Evolutionary conservation across 35 echinoderm and acorn worm genomes (phyloP).

Genomic region (Chiridota heheva): DNA sequence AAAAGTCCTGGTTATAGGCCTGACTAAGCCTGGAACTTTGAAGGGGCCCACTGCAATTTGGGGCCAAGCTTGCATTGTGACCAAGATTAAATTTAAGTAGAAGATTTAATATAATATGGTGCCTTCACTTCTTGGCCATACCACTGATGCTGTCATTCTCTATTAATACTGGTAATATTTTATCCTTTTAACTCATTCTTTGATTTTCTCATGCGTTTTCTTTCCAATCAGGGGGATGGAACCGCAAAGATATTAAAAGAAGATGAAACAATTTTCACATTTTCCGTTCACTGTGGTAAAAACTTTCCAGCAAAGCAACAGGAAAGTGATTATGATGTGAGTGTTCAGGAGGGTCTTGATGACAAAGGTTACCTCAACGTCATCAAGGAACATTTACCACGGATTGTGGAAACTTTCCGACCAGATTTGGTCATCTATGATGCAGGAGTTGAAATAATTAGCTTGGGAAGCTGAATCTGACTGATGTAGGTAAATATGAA

Average conservation of each 20-base stretch:
- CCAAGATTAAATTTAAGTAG: too few relatives aligned
- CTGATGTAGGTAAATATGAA: constrained; percentile 44
- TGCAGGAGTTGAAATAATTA: constrained; percentile 81
- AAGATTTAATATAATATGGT: too few relatives aligned
- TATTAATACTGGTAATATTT: too few relatives aligned
- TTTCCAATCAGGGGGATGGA: constrained; percentile 57
- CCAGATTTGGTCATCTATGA: constrained; percentile 70
- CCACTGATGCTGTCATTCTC: too few relatives aligned
- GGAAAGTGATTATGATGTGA: constrained; percentile 70
- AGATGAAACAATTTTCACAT: constrained; percentile 59
- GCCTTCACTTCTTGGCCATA: too few relatives aligned
- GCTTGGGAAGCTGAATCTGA: constrained; percentile 66
- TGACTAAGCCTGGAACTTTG: too few relatives aligned
- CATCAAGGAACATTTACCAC: constrained; percentile 57
- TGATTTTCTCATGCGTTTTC: not conserved
- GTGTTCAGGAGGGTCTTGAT: constrained; percentile 35
- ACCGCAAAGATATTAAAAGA: constrained; percentile 75
- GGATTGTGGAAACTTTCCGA: constrained; percentile 53
- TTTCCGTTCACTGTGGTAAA: constrained; percentile 79
- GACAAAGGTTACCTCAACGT: constrained; percentile 65
- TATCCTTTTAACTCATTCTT: too few relatives aligned
- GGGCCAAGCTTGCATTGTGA: too few relatives aligned
- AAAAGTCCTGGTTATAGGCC: too few relatives aligned
- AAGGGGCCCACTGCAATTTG: too few relatives aligned
- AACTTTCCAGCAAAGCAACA: constrained; percentile 72